Conservation (phyloP, 2,113 vertebrate genomes). For the Cheirogaleus medius region DNA sequence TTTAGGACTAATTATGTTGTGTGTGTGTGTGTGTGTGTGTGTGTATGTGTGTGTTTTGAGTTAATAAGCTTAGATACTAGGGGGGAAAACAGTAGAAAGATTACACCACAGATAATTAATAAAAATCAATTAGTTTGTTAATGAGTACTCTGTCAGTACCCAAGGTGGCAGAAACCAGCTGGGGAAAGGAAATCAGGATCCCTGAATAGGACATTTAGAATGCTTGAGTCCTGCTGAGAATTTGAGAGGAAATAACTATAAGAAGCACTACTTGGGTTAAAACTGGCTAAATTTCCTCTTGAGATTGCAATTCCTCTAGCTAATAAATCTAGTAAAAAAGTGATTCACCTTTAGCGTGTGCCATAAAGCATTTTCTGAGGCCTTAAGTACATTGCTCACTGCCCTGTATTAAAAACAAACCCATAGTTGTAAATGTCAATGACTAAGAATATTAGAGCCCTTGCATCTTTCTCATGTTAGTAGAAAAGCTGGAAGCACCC, state of each 20-base stretch:
- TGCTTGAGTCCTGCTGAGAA: slow-evolving; percentile 83
- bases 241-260: slow-evolving; percentile 84
- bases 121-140: slow-evolving; percentile 91
- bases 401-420: slow-evolving; percentile 89
- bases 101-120: slow-evolving; percentile 89
- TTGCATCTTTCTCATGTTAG: slow-evolving; percentile 80
- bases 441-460: slow-evolving; percentile 84
- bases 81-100: slow-evolving; percentile 82
- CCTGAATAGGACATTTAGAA: slow-evolving; percentile 81
- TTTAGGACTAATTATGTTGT: slow-evolving; percentile 83
- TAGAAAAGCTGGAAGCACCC: slow-evolving; percentile 83
- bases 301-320: slow-evolving; percentile 83
- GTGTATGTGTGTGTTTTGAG: slow-evolving; percentile 74
- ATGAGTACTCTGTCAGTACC: slow-evolving; percentile 86
- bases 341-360: slow-evolving; percentile 88
- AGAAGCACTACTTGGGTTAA: slow-evolving; percentile 84
- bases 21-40: slow-evolving; percentile 71
- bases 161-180: slow-evolving; percentile 84
- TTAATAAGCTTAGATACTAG: slow-evolving; percentile 87
- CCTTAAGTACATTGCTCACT: slow-evolving; percentile 88
- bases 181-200: slow-evolving; percentile 75
- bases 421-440: slow-evolving; percentile 89
- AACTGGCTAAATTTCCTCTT: slow-evolving; percentile 84
- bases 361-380: slow-evolving; percentile 86
- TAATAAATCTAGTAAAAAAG: slow-evolving; percentile 88